Evolutionary conservation across 2,888 invertebrate genomes (phyloP).

Genomic region (Drosophila niveifrons): DNA sequence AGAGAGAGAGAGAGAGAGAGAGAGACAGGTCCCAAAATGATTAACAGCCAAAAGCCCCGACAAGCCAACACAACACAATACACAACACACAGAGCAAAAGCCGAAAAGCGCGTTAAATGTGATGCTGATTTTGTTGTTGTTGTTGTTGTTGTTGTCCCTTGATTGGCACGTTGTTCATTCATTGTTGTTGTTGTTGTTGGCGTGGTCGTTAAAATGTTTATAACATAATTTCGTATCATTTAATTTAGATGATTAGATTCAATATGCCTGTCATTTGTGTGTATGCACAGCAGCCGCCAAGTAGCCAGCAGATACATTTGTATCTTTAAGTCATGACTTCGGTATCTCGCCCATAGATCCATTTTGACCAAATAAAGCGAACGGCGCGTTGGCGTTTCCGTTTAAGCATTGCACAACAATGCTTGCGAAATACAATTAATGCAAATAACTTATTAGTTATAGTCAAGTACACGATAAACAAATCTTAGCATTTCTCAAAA

Average conservation of each 20-base stretch:
- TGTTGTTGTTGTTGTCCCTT: conserved; percentile 38
- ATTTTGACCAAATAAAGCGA: conserved; percentile 40
- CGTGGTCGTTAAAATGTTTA: conserved; percentile 65
- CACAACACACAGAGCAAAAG: conserved; percentile 16
- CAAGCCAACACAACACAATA: conserved; percentile 28
- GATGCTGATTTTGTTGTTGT: conserved; percentile 38
- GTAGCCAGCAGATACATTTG: conserved; percentile 65
- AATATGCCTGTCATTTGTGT: conserved; percentile 58
- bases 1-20: too few relatives aligned
- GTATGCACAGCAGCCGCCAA: conserved; percentile 49
- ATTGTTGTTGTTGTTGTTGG: conserved; percentile 31
- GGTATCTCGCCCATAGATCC: conserved; percentile 37
- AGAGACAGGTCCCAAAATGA: conserved; percentile 71
- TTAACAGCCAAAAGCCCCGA: conserved; percentile 70
- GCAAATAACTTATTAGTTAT: background rate
- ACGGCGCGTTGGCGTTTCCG: conserved; percentile 35
- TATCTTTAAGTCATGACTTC: conserved; percentile 44
- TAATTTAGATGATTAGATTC: conserved; percentile 77
- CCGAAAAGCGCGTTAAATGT: conserved; percentile 66
- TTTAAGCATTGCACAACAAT: conserved; percentile 8
- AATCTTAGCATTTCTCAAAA: background rate
- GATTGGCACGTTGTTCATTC: conserved; percentile 47
- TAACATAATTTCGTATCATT: conserved; percentile 79
- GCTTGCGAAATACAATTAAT: conserved; percentile 1
- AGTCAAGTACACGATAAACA: background rate